A percentile compares a stretch with the other conserved stretches of the same genome.
Conservation (phyloP, 2,888 invertebrate species). For the Brachylomia viminalis region DNA sequence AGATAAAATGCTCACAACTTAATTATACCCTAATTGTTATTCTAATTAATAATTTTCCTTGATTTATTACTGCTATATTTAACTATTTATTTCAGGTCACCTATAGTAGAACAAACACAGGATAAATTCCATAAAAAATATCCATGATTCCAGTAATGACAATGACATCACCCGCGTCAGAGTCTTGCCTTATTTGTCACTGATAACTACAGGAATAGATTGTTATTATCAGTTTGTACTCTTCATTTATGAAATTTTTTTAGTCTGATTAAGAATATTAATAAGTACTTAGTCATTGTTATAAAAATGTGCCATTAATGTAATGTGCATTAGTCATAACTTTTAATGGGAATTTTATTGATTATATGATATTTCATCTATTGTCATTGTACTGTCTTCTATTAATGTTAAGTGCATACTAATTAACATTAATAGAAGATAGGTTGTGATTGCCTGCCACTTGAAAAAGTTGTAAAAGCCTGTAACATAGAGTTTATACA, state of each 20-base stretch:
- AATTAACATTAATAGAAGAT: slow-evolving; percentile 10
- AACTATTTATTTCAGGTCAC: slow-evolving; percentile 8
- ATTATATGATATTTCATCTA: slow-evolving; percentile 5
- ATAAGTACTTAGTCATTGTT: slow-evolving; percentile 38
- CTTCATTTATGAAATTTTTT: slow-evolving; percentile 23
- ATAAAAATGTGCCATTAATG: neutral
- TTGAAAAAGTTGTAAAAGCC: neutral
- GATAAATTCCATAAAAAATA: slow-evolving; percentile 44
- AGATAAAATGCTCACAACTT: neutral
- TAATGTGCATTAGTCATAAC: slow-evolving; percentile 7
- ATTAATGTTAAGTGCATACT: too few relatives aligned
- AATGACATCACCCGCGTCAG: slow-evolving; percentile 50
- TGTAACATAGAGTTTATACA: neutral
- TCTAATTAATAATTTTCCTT: slow-evolving; percentile 45
- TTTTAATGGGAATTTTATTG: slow-evolving; percentile 4
- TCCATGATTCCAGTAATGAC: slow-evolving; percentile 10
- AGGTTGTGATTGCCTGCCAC: neutral
- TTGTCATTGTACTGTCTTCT: too few relatives aligned
- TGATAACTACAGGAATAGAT: slow-evolving; percentile 47
- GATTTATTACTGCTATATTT: neutral
- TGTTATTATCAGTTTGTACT: slow-evolving; percentile 37
- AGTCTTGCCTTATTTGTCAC: slow-evolving; percentile 41
- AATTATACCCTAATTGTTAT: neutral
- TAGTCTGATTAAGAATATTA: slow-evolving; percentile 30
- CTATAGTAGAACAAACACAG: slow-evolving; percentile 17